Percentiles rank a stretch among this genome's conserved stretches.
Conservation (phyloP, 2,113 vertebrate species). For the Serilophus lunatus region DNA sequence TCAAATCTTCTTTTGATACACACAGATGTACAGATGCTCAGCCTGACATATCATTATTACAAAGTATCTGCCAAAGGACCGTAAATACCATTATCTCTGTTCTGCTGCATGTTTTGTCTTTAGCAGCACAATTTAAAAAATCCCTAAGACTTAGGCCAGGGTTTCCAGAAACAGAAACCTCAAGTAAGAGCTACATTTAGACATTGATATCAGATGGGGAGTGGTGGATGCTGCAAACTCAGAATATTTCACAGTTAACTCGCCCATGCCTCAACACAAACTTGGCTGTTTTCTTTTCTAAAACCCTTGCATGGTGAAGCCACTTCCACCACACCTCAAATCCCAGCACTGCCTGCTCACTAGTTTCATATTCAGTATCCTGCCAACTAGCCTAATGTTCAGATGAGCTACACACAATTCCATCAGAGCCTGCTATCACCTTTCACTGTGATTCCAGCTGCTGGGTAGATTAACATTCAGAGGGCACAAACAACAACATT, state of each 20-base stretch:
- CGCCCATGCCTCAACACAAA: rapidly evolving
- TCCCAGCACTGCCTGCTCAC: neutral
- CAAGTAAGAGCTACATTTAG: neutral
- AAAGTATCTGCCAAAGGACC: neutral
- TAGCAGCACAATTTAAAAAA: neutral
- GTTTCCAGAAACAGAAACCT: neutral
- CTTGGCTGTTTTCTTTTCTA: neutral
- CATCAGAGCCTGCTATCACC: neutral
- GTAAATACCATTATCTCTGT: neutral
- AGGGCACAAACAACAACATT: neutral
- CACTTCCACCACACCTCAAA: neutral
- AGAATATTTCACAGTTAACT: neutral
- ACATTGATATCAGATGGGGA: neutral
- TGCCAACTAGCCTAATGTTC: neutral
- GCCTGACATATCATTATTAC: neutral
- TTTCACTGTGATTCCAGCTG: neutral
- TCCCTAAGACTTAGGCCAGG: neutral
- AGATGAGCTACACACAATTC: neutral
- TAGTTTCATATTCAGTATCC: neutral
- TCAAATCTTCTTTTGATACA: neutral
- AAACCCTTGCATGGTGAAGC: neutral
- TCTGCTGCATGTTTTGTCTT: neutral
- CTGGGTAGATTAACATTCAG: slow-evolving; percentile 23
- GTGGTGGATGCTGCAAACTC: neutral
- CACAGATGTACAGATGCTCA: neutral